Percentiles rank a stretch among this genome's conserved stretches.
Evolutionary conservation across 2,797 vertebrate species (phyloP).

Genomic region (Vespertilio murinus): DNA sequence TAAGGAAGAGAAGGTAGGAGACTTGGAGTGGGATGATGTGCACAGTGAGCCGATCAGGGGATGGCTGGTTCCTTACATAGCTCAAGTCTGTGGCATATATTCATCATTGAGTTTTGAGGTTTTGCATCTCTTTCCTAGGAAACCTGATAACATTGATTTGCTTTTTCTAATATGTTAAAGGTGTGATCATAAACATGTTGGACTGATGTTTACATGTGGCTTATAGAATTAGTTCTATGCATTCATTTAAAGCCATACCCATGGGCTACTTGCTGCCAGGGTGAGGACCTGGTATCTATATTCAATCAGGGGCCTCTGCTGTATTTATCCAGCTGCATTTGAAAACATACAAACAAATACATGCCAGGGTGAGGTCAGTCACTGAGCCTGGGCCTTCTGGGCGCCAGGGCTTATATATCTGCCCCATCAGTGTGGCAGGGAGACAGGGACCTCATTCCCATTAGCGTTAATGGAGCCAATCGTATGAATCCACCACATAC

Average conservation of each 20-base stretch:
- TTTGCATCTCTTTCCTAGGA: neutral
- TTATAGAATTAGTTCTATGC: neutral
- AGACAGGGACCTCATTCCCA: constrained; percentile 61
- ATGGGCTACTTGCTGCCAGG: neutral
- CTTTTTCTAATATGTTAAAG: neutral
- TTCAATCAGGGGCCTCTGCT: neutral
- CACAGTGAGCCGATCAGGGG: no score
- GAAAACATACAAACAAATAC: constrained; percentile 47
- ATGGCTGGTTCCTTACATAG: neutral
- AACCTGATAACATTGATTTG: neutral
- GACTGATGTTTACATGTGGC: neutral
- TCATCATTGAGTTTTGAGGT: neutral
- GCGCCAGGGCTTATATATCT: constrained; percentile 27
- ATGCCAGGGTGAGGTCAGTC: constrained; percentile 23
- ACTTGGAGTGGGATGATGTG: neutral
- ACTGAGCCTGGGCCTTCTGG: constrained; percentile 23
- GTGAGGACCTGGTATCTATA: neutral
- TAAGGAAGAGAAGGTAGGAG: neutral
- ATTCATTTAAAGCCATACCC: constrained; percentile 25
- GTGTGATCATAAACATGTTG: neutral
- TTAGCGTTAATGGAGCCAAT: constrained; percentile 79
- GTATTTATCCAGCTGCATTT: constrained; percentile 49
- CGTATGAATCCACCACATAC: constrained; percentile 8
- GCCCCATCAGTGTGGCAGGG: constrained; percentile 51
- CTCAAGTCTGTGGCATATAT: neutral